Evolutionary conservation across 2,888 invertebrate species (phyloP).

Genomic region (Agrochola macilenta): DNA sequence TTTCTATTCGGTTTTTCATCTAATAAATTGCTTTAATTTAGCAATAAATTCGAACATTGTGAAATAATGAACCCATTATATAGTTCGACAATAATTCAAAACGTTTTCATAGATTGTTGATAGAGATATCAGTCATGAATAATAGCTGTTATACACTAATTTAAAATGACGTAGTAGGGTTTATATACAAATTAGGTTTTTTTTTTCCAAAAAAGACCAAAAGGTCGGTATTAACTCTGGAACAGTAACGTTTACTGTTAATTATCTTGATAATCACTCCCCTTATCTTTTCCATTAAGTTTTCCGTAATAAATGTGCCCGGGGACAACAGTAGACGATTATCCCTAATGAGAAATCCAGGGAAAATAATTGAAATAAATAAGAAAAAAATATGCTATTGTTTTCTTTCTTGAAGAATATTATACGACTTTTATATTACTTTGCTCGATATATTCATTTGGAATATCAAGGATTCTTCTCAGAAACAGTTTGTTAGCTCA

Average conservation of each 20-base stretch:
- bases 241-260: conserved; percentile 55
- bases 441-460: background rate
- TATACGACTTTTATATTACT: background rate
- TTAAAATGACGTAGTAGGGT: background rate
- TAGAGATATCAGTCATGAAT: background rate
- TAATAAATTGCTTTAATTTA: background rate
- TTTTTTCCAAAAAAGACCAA: background rate
- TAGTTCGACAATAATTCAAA: conserved; percentile 7
- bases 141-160: background rate
- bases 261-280: conserved; percentile 75
- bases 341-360: conserved; percentile 69
- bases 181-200: background rate
- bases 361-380: conserved; percentile 55
- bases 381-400: conserved; percentile 35
- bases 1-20: conserved; percentile 8
- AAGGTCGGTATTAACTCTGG: background rate
- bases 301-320: conserved; percentile 67
- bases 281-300: conserved; percentile 74
- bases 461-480: background rate
- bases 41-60: background rate
- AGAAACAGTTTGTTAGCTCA: background rate
- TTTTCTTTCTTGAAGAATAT: conserved; percentile 24
- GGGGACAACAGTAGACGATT: conserved; percentile 56
- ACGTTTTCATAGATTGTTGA: conserved; percentile 18
- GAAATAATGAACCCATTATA: background rate